Evolutionary conservation across 2,888 invertebrate genomes (phyloP), one percentile per base, ranked within the genome.

Genomic region (Hydriomena furcata): DNA sequence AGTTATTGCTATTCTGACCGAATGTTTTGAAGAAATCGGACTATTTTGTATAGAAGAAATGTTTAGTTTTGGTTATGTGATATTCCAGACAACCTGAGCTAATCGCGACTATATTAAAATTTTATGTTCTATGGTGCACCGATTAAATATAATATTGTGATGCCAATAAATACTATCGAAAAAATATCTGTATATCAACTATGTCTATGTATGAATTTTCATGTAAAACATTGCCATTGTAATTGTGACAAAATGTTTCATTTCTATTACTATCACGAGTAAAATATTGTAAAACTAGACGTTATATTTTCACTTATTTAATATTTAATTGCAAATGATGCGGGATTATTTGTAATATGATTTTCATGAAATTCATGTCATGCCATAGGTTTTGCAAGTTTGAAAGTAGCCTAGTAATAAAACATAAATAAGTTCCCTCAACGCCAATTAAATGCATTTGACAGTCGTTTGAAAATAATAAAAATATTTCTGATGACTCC

Each of bases 401-500:
- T 41, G 42, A 28, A 67, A 66, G 63, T 68, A 68, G 66, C 67
- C 55, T 53, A 49, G 40, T 55, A 41, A 50, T 52, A 52, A 51
- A 57, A 67, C 78, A 79, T 81, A 77, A 81, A 79, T 78, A 67
- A 77, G 71, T 73, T 71, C 61, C 68, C 68, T 53, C 70, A 75
- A 70, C 77, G 77, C 73, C 79, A 78, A 81, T 75, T 87, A 89
- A 87, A 88, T 87, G 87, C 88, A 84, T 76, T 74, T 69, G 79
- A 84, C 84, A 83, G 83, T 84, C 82, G 68, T 66, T 73, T 80
- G 63, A 61, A 62, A 55, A 65, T 55, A 48, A 52, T 52, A 54
- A 62, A 62, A 63, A 60, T 56, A 60, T 52, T 52, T 56, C 52
- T 59, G 58, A 60, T 66, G 63, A 62, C 52, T 25, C 42, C 51